These are phyloP conservation scores for Syrphus vitripennis DNA, from an alignment of 2,888 invertebrate genomes.

Conservation along the genomic window DNA sequence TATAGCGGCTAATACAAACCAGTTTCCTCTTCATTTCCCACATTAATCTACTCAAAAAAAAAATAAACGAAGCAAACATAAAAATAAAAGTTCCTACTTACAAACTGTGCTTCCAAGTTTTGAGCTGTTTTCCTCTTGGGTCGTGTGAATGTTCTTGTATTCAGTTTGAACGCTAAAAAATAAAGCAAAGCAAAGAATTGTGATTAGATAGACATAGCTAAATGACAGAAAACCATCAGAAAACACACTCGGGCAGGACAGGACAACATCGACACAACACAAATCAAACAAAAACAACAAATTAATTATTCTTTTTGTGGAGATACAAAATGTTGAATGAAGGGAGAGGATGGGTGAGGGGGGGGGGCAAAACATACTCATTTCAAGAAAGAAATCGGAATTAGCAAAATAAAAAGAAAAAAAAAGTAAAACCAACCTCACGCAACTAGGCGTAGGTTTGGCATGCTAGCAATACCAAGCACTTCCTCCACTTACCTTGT, in stretches of 20 bases:
- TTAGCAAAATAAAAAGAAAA: too few species aligned
- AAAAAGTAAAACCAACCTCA: slow-evolving; percentile 20
- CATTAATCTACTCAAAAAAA: not conserved
- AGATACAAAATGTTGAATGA: not conserved
- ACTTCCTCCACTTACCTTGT: slow-evolving; percentile 75
- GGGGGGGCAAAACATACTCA: slow-evolving; percentile 5
- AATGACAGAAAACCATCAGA: too few species aligned
- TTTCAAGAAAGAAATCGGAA: slow-evolving; percentile 11
- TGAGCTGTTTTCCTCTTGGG: slow-evolving; percentile 78
- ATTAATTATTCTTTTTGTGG: slow-evolving; percentile 60
- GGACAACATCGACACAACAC: slow-evolving; percentile 23
- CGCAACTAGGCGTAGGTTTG: slow-evolving; percentile 58
- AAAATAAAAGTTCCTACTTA: slow-evolving; percentile 73
- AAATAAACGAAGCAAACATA: not conserved
- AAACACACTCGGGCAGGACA: slow-evolving; percentile 14
- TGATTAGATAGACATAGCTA: slow-evolving; percentile 37
- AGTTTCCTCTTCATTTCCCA: slow-evolving; percentile 54
- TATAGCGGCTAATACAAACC: slow-evolving; percentile 50
- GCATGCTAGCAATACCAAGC: not conserved
- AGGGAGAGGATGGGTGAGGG: not conserved
- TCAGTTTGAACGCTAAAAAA: slow-evolving; percentile 77
- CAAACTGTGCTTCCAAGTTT: slow-evolving; percentile 78
- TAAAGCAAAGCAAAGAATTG: slow-evolving; percentile 15
- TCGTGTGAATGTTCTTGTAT: slow-evolving; percentile 81
- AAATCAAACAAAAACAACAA: slow-evolving; percentile 68